Percentiles rank a stretch among this genome's conserved stretches.
These are phyloP conservation scores for Archilochus colubris DNA, from an alignment of 2,113 vertebrate species.

Conservation along the genomic window DNA sequence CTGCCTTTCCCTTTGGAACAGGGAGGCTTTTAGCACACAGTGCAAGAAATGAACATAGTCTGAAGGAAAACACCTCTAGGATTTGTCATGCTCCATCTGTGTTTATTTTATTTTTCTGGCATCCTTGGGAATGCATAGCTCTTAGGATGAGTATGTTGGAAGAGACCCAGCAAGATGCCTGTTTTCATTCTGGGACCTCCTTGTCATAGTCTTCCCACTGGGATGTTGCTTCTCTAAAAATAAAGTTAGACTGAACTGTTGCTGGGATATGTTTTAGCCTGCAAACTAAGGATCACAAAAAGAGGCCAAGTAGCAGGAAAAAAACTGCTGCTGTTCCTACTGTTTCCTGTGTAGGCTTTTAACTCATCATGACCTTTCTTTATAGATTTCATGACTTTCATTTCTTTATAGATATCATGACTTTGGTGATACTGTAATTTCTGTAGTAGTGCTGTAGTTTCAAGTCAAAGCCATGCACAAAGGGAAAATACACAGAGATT, in stretches of 20 bases:
- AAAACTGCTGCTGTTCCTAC: not conserved
- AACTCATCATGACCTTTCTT: not conserved
- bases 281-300: not conserved
- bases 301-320: not conserved
- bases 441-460: not conserved
- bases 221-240: not conserved
- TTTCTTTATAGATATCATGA: not conserved
- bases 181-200: not conserved
- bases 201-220: not conserved
- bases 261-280: not conserved
- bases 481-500: not conserved
- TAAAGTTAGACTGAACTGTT: not conserved
- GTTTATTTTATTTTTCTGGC: constrained; percentile 7
- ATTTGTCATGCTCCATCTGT: not conserved
- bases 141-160: not conserved
- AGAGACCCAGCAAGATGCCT: not conserved
- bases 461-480: not conserved
- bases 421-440: not conserved
- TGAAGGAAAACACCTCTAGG: not conserved
- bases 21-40: not conserved
- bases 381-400: not conserved
- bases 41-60: not conserved
- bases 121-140: not conserved
- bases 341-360: not conserved
- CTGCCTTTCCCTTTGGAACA: not conserved